Conservation (phyloP, 2,888 invertebrate species). For the Leucoma salicis region DNA sequence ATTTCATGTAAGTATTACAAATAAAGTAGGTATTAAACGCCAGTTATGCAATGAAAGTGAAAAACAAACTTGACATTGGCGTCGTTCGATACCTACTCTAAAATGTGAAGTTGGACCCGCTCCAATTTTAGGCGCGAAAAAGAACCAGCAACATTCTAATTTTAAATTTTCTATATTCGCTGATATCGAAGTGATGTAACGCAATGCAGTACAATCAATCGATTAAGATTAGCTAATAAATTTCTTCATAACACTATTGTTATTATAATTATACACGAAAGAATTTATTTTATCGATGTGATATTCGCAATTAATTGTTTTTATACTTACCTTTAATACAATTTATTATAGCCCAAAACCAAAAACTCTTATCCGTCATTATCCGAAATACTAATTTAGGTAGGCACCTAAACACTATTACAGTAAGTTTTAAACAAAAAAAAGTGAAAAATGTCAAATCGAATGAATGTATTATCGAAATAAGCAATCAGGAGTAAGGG, state of each 20-base stretch:
- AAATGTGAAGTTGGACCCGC: slow-evolving; percentile 48
- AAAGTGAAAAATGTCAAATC: too few relatives aligned
- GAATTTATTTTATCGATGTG: too few relatives aligned
- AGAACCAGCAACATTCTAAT: slow-evolving; percentile 53
- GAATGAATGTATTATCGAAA: too few relatives aligned
- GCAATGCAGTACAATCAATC: slow-evolving; percentile 33
- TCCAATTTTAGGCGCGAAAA: slow-evolving; percentile 51
- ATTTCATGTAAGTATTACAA: too few relatives aligned
- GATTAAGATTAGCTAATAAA: slow-evolving; percentile 23
- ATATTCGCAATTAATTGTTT: too few relatives aligned
- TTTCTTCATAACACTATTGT: background rate
- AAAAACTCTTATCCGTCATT: too few relatives aligned
- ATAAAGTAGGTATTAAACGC: slow-evolving; percentile 7
- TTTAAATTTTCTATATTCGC: slow-evolving; percentile 45
- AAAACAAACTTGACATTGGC: slow-evolving; percentile 70
- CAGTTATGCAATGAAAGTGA: slow-evolving; percentile 54
- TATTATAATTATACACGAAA: background rate
- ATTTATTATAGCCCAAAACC: too few relatives aligned
- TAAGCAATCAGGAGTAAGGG: too few relatives aligned
- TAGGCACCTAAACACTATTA: too few relatives aligned
- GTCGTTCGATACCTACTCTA: slow-evolving; percentile 33
- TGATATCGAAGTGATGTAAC: slow-evolving; percentile 25
- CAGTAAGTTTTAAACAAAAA: too few relatives aligned
- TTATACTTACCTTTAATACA: too few relatives aligned
- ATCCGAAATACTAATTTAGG: too few relatives aligned